Base-by-base conservation (phyloP, 92 coral and sea anemone genomes). In the Ricordea florida region DNA sequence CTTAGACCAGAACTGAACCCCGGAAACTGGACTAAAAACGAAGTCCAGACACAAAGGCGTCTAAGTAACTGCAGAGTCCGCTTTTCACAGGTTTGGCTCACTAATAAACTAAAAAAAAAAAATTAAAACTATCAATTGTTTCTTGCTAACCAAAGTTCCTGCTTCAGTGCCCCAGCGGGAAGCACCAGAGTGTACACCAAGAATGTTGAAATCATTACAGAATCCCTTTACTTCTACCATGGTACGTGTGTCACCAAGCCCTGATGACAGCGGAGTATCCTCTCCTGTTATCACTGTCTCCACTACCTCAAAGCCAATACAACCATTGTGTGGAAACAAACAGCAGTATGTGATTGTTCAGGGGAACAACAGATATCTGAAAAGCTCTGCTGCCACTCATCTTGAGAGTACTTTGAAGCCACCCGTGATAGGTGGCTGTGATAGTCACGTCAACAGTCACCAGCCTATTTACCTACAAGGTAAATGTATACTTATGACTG, bases 401-500 rank as follows among this genome's bases (percentile, higher is more conserved):
- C 22, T 27, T 10, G 45, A 73, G 45, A 73, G 47, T 22, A 26
- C 59, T 31, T 22, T 8, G 25, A 17, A 63, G 30, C 55, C 59
- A 21, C 30, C 30, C 35, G 24, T n/a, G 10, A 53, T 41, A 46
- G 82, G 3, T 5, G 32, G 22, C 23, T 55, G n/a, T 18, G 75
- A 32, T 15, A 53, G 29, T 16, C 57, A 40, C 27, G 35, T 36
- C 1, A 78, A 41, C 26, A 42, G 48, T 31, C 85, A 76, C 24
- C 69, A 61, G 31, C 92, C 92, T 43, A 87, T 87, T 33, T 87
- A 81, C 38, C 70, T 87, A 3, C 85, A 68, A 87, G 88, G 92
- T 85, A 20, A 51, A 32, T 7, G 17, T 29, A 32, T 11, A 2
- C 18, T 2, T 52, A n/a, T n/a, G n/a, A n/a, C n/a, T n/a, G n/a